Percentiles rank a stretch among this genome's conserved stretches.
Evolutionary conservation across 2,888 invertebrate species (phyloP).

Genomic region (Tipula lateralis): DNA sequence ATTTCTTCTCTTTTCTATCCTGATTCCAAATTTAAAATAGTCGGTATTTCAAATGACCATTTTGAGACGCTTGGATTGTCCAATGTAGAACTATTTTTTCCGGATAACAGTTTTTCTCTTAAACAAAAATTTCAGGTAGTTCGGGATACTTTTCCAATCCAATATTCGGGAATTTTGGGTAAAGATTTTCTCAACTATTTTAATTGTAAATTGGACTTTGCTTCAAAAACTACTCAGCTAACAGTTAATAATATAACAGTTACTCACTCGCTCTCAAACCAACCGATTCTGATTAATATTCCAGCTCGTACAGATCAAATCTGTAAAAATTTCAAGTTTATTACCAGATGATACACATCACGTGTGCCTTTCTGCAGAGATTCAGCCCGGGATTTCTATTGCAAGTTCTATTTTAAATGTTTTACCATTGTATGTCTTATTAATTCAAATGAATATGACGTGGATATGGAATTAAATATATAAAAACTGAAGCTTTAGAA

Average conservation of each 20-base stretch:
- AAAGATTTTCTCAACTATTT: too few relatives aligned
- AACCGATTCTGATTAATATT: neutral
- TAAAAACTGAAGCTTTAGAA: too few relatives aligned
- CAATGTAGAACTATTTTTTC: neutral
- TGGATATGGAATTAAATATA: too few relatives aligned
- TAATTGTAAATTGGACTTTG: neutral
- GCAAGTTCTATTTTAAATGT: neutral
- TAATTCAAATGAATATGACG: neutral
- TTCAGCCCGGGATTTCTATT: neutral
- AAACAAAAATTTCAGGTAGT: neutral
- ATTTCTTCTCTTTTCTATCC: neutral
- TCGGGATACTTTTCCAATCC: neutral
- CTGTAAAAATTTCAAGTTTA: neutral
- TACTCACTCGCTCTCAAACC: neutral
- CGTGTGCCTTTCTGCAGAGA: too few relatives aligned
- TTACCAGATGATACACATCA: too few relatives aligned
- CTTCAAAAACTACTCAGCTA: neutral
- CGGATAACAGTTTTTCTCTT: too few relatives aligned
- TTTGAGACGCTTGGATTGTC: neutral
- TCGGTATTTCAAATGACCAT: too few relatives aligned
- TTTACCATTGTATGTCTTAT: neutral
- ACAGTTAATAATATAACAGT: neutral
- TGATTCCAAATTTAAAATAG: neutral
- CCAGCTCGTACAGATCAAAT: neutral
- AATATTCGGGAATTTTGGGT: neutral